Evolutionary conservation across 2,113 vertebrate species (phyloP).

Genomic region (Crotalus tigris): DNA sequence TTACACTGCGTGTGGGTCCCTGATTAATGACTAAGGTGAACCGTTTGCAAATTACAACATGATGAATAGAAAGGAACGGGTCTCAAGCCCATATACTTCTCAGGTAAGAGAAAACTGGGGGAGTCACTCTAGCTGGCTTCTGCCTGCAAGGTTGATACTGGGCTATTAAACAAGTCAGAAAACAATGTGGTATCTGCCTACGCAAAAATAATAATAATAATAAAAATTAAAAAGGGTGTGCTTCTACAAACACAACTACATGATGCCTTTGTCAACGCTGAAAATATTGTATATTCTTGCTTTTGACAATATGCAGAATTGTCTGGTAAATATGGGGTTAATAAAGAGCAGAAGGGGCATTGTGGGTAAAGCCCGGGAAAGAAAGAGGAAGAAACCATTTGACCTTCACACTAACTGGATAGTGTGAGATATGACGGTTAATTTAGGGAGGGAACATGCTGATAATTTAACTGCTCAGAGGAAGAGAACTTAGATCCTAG

Average conservation of each 20-base stretch:
- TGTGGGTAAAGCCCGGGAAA: no score
- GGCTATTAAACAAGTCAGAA: constrained; percentile 37
- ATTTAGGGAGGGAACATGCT: no score
- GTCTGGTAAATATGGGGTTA: no score
- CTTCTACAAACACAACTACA: constrained; percentile 15
- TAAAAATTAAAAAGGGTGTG: not conserved
- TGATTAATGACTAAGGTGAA: constrained; percentile 33
- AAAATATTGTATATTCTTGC: no score
- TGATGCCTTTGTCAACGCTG: not conserved
- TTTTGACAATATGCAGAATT: no score
- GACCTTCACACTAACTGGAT: no score
- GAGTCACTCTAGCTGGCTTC: not conserved
- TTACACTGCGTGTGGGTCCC: not conserved
- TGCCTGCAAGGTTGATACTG: constrained; percentile 29
- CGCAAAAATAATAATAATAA: not conserved
- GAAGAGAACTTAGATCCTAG: no score
- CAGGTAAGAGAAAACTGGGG: constrained; percentile 38
- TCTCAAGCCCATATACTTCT: constrained; percentile 9
- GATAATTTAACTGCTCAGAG: no score
- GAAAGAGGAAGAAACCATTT: no score
- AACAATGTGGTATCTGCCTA: constrained; percentile 30
- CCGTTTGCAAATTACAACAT: constrained; percentile 26
- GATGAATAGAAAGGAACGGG: constrained; percentile 50
- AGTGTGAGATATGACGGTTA: no score
- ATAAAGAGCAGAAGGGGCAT: no score